Percentiles rank a stretch among this genome's conserved stretches.
phyloP scores from a whole-genome alignment of 2,888 invertebrate genomes.

The Andrena haemorrhoa region DNA sequence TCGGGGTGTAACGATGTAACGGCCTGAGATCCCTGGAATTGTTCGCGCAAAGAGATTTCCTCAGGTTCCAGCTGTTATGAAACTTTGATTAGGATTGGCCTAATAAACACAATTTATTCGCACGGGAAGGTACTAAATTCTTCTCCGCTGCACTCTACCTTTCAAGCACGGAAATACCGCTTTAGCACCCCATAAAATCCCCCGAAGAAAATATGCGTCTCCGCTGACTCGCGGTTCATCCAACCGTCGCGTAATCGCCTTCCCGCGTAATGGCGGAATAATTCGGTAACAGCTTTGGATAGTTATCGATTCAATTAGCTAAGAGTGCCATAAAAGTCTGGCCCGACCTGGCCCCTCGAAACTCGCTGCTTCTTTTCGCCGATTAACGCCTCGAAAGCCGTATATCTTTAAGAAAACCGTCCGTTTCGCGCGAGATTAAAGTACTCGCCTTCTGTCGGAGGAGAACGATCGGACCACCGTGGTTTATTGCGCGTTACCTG shows the following conservation, averaged over 20 bases:
- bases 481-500: slow-evolving; percentile 12
- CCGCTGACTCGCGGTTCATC: slow-evolving; percentile 68
- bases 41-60: neutral
- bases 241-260: slow-evolving; percentile 76
- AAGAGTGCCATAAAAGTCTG: slow-evolving; percentile 79
- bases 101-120: too few relatives aligned
- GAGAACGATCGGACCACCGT: neutral
- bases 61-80: neutral
- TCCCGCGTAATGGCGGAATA: slow-evolving; percentile 73
- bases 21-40: neutral
- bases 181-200: slow-evolving; percentile 6
- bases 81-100: too few relatives aligned
- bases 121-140: too few relatives aligned
- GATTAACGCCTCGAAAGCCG: slow-evolving; percentile 39
- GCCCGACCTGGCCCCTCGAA: slow-evolving; percentile 3
- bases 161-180: neutral
- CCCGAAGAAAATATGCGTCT: slow-evolving; percentile 49
- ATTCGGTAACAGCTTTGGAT: slow-evolving; percentile 75
- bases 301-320: slow-evolving; percentile 81
- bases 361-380: slow-evolving; percentile 2
- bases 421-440: slow-evolving; percentile 22
- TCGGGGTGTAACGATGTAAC: neutral
- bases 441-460: neutral
- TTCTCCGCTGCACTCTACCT: too few relatives aligned
- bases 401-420: slow-evolving; percentile 19